Conservation (phyloP, 2,888 invertebrate species). For the Yponomeuta malinellus region DNA sequence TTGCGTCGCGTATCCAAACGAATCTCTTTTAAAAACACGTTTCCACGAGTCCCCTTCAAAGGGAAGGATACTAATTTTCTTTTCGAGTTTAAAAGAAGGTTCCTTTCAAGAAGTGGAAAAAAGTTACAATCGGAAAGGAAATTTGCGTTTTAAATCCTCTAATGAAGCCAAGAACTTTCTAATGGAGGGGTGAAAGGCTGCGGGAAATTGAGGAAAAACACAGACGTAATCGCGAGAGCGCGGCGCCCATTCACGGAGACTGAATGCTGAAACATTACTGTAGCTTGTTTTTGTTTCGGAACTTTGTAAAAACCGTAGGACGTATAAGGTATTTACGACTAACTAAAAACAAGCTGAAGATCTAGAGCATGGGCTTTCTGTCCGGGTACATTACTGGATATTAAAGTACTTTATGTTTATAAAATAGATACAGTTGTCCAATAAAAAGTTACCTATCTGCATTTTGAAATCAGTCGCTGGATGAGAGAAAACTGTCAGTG, state of each 20-base stretch:
- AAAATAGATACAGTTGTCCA: too few species aligned
- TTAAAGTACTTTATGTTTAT: too few species aligned
- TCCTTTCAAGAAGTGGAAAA: slow-evolving; percentile 72
- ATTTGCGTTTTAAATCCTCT: slow-evolving; percentile 77
- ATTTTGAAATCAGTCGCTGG: too few species aligned
- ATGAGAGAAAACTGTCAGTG: too few species aligned
- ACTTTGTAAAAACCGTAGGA: too few species aligned
- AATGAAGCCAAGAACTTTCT: slow-evolving; percentile 74
- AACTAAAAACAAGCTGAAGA: too few species aligned
- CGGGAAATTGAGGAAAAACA: slow-evolving; percentile 66
- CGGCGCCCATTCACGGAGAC: background rate
- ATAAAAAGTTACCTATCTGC: too few species aligned
- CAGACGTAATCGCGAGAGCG: slow-evolving; percentile 23
- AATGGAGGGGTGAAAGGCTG: slow-evolving; percentile 73
- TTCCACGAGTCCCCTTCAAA: slow-evolving; percentile 53
- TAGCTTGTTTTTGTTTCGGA: background rate
- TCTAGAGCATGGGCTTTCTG: too few species aligned
- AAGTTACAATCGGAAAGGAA: slow-evolving; percentile 76
- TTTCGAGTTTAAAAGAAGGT: slow-evolving; percentile 69
- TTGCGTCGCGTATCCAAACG: slow-evolving; percentile 59
- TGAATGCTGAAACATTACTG: background rate
- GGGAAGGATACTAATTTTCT: slow-evolving; percentile 73
- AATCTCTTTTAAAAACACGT: slow-evolving; percentile 61
- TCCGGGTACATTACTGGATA: too few species aligned
- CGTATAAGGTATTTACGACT: too few species aligned